A percentile compares a stretch with the other conserved stretches of the same genome.
phyloP scores from a whole-genome alignment of 2,888 invertebrate genomes.

The Dasysyrphus albostriatus region DNA sequence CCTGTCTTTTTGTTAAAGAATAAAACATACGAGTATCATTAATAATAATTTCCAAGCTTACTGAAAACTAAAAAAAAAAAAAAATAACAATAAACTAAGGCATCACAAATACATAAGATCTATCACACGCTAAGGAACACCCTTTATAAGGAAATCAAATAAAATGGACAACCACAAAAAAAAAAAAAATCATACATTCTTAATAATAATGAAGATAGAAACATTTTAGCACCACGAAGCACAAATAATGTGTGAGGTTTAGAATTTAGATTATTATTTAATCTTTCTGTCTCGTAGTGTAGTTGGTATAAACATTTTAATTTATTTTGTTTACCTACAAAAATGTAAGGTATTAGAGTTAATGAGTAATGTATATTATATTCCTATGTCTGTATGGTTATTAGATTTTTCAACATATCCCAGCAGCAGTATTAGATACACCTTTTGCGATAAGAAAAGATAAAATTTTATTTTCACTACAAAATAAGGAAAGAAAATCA shows the following conservation, averaged over 20 bases:
- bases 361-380: neutral
- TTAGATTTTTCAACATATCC: neutral
- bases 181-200: neutral
- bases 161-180: neutral
- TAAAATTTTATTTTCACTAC: neutral
- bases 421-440: conserved; percentile 28
- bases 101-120: neutral
- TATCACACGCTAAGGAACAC: neutral
- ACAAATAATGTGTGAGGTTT: conserved; percentile 20
- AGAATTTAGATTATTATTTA: conserved; percentile 14
- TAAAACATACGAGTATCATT: too few relatives aligned
- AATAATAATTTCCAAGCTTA: too few relatives aligned
- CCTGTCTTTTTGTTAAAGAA: too few relatives aligned
- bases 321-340: conserved; percentile 30
- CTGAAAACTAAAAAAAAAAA: neutral
- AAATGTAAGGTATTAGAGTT: conserved; percentile 17
- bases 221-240: neutral
- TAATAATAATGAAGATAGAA: neutral
- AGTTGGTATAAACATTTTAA: conserved; percentile 25
- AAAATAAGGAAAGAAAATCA: conserved; percentile 4
- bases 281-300: neutral
- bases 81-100: neutral
- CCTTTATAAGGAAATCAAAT: neutral
- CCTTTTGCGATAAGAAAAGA: neutral
- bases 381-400: neutral